Base-by-base conservation (phyloP, 1,140 invertebrate species). In the Hermetia illucens region DNA sequence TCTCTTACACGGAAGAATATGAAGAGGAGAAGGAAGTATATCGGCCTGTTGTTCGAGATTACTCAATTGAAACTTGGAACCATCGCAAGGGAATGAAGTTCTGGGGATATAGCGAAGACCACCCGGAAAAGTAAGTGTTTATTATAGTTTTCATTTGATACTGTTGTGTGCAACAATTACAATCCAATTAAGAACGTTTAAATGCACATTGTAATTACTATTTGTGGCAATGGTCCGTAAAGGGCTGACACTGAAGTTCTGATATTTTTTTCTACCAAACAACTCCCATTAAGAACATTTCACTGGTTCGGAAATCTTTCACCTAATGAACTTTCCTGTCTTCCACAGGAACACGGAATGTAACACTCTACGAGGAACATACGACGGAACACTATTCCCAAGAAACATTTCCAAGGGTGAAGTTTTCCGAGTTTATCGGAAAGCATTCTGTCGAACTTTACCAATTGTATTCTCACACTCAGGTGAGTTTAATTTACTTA, bases 401-500 rank as follows among this genome's bases (percentile, higher is more conserved):
- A 44, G 58, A 0, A 49, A 70, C 27, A 39, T 83, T 24, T 61
- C 65, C 5, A 58, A 66, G 21, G 58, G 66, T 4, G 66, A 62
- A 2, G 51, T 56, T 0, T 63, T 82, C 29, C 58, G 63, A 8
- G 44, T 82, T 1, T 83, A 71, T 46, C 64, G 79, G 3, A 74
- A 74, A 42, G 69, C 74, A 0, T 79, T 83, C 47, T 84, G 81
- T 48, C 61, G 76, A 9, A 58, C 73, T 1, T 38, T 82, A 12
- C 68, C 70, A 0, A 57, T 82, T 18, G 53, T 58, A 3, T 80
- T 65, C 43, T 47, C 56, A 1, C 41, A 49, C 16, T 41, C 46
- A 2, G 36, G 39, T 17, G 42, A 15, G 5, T 43, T 46, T 16
- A 27, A 6, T 6, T 13, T 13, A 13, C 8, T n/a, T n/a, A n/a